Base-by-base conservation (phyloP, 1,140 invertebrate genomes). In the Lepidurus arcticus region DNA sequence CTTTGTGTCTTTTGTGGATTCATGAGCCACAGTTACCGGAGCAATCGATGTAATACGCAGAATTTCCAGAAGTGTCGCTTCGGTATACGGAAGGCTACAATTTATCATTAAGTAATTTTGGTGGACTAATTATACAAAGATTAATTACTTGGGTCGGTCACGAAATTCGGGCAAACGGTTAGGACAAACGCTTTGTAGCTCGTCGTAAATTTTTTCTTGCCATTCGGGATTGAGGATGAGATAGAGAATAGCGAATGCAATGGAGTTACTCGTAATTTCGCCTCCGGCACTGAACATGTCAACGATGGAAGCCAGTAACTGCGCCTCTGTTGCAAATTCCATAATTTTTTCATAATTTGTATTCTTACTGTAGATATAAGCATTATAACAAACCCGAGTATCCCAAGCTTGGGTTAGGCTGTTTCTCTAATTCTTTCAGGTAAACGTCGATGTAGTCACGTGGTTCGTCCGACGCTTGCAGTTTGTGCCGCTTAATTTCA, bases 371-470 rank as follows among this genome's bases (percentile, higher is more conserved):
- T 11, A 9, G 43, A 76, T 78, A 44, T 74, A 43, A 73, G 26
- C 75, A 74, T 24, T 44, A 13, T 44, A 34, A 74, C n/a, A 21
- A 79, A 83, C 85, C 90, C 90, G 88, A 77, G 88, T 89, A 80
- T 34, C 84, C 83, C 2, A 85, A 82, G 1, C 76, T 77, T 76
- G 73, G 45, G 53, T 82, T 82, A 78, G 85, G 84, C 34, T 81
- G 82, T 42, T 85, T 78, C 47, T 88, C 83, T 87, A 93, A 91
- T 86, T 93, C 89, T 53, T 88, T 85, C 5, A 95, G 85, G 83
- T 91, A 94, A 44, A 90, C 88, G 82, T 93, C 93, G 73, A 95
- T 92, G 42, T 94, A 88, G 82, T 95, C 93, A 21, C 87, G 84
- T 6, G 89, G 88, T 26, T 87, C 84, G 13, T 89, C 82, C 5